phyloP scores from a whole-genome alignment of 2,797 vertebrate species.

The Adelosebastes latens region DNA sequence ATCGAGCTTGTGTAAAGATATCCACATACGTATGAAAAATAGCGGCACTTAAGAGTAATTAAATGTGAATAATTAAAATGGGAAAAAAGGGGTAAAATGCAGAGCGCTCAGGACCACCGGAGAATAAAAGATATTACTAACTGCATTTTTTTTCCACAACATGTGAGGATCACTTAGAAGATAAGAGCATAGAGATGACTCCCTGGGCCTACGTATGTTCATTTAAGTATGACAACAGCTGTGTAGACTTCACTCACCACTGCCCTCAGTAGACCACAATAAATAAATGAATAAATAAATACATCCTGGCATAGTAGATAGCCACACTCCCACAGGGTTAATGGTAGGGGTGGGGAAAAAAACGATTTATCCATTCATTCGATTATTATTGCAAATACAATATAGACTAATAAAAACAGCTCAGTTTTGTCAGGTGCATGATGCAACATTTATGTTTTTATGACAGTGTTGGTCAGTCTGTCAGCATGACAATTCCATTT shows the following conservation, averaged over 20 bases:
- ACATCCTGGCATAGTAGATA: constrained; percentile 1
- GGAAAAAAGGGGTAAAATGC: constrained; percentile 43
- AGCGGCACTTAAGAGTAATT: constrained; percentile 68
- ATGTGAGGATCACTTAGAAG: constrained; percentile 22
- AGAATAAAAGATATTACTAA: constrained; percentile 54
- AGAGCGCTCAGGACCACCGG: constrained; percentile 26
- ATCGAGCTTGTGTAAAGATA: constrained; percentile 55
- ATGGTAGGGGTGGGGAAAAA: neutral
- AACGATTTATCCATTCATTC: rapidly evolving
- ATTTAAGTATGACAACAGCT: constrained; percentile 13
- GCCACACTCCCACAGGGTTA: constrained; percentile 15
- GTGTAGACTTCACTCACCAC: constrained; percentile 2
- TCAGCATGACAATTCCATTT: too few species aligned
- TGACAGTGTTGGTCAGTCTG: too few species aligned
- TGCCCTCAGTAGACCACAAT: constrained; percentile 17
- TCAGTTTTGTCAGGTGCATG: too few species aligned
- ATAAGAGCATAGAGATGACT: constrained; percentile 28
- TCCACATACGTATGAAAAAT: constrained; percentile 34
- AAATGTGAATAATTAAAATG: constrained; percentile 79
- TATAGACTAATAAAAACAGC: too few species aligned
- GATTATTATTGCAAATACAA: too few species aligned
- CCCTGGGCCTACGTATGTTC: neutral
- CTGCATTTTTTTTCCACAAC: constrained; percentile 22
- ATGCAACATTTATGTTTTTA: too few species aligned
- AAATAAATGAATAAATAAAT: constrained; percentile 22